Percentiles rank a stretch among this genome's conserved stretches.
Evolutionary conservation across 2,113 vertebrate genomes (phyloP).

Genomic region (Ptyas mucosa): DNA sequence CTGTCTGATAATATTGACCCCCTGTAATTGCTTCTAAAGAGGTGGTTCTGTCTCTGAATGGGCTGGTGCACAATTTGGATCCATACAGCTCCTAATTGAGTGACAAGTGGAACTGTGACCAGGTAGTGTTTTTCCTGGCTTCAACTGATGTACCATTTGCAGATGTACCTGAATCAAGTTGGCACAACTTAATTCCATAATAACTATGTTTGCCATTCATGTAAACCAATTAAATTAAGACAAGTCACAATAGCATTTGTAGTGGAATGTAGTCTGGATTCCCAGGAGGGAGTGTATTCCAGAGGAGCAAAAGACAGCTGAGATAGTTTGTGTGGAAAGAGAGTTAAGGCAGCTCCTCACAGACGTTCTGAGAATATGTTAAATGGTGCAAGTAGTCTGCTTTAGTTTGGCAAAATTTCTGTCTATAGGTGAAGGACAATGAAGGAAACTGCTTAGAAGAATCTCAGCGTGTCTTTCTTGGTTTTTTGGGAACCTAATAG

Average conservation of each 20-base stretch:
- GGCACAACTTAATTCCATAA: neutral
- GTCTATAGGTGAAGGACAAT: too few species aligned
- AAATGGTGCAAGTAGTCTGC: too few species aligned
- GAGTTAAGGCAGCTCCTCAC: too few species aligned
- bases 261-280: too few species aligned
- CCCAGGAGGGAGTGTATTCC: too few species aligned
- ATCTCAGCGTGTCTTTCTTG: too few species aligned
- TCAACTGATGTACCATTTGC: neutral
- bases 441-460: too few species aligned
- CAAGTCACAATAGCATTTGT: neutral
- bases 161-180: neutral
- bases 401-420: too few species aligned
- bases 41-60: neutral
- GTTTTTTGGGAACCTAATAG: too few species aligned
- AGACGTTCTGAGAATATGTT: too few species aligned
- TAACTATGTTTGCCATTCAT: neutral
- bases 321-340: too few species aligned
- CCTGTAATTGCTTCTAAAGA: neutral
- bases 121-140: neutral
- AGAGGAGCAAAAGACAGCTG: too few species aligned
- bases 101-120: neutral
- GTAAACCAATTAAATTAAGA: neutral
- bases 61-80: neutral
- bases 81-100: neutral
- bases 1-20: neutral